Evolutionary conservation across 2,888 invertebrate species (phyloP).

Genomic region (Microctonus brassicae): DNA sequence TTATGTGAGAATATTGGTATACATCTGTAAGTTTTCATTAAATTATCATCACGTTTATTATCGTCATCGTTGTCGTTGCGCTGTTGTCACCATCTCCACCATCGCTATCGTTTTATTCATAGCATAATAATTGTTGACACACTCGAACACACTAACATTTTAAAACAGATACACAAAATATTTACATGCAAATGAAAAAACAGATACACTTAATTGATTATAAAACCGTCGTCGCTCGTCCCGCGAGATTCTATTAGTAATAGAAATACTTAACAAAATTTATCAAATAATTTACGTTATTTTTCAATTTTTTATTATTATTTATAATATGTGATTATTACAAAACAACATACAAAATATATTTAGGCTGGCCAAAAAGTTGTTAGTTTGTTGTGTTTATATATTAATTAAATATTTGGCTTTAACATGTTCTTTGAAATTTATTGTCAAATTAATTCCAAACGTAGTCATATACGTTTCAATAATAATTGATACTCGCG

Average conservation of each 20-base stretch:
- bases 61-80: conserved; percentile 53
- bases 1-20: conserved; percentile 57
- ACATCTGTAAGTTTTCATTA: conserved; percentile 30
- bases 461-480: background rate
- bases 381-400: background rate
- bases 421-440: background rate
- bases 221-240: conserved; percentile 27
- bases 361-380: background rate
- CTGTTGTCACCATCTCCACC: conserved; percentile 49
- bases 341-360: background rate
- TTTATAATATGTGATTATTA: background rate
- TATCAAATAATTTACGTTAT: background rate
- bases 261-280: background rate
- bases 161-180: background rate
- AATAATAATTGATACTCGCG: background rate
- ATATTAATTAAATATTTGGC: background rate
- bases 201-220: conserved; percentile 10
- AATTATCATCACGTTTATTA: conserved; percentile 57
- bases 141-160: background rate
- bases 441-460: background rate
- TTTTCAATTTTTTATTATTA: background rate
- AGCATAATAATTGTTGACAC: conserved; percentile 33
- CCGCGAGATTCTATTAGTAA: background rate
- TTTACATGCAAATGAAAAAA: conserved; percentile 8
- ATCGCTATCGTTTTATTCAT: conserved; percentile 35